Evolutionary conservation across 35 echinoderm and acorn worm genomes (phyloP).

Genomic region (Eucidaris tribuloides): DNA sequence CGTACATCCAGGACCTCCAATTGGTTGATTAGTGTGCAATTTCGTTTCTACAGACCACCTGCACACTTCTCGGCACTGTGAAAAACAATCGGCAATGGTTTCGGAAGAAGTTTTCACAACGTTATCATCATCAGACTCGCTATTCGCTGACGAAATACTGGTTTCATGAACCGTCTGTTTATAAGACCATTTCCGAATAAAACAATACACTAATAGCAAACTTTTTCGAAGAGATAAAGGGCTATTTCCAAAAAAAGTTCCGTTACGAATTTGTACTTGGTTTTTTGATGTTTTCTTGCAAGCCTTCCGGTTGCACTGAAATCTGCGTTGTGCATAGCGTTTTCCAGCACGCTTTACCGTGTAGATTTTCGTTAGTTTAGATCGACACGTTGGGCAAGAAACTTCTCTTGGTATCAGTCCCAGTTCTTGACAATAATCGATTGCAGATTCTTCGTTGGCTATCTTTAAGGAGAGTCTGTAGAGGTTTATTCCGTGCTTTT

Average conservation of each 20-base stretch:
- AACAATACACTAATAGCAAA: background rate
- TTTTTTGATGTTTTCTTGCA: background rate
- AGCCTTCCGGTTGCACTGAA: background rate
- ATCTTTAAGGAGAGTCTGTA: no score
- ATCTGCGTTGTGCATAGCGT: background rate
- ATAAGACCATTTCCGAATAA: background rate
- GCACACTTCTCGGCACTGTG: background rate
- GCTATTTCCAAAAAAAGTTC: background rate
- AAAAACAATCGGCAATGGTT: background rate
- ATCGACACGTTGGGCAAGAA: background rate
- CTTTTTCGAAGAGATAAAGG: background rate
- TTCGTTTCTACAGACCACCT: background rate
- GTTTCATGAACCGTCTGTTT: background rate
- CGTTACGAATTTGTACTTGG: background rate
- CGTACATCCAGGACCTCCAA: slow-evolving; percentile 45
- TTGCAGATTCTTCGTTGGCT: background rate
- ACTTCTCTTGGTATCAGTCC: background rate
- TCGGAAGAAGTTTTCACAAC: background rate
- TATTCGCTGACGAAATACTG: background rate
- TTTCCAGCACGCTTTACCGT: background rate
- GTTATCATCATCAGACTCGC: background rate
- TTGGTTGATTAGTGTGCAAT: slow-evolving; percentile 6
- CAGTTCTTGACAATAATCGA: background rate
- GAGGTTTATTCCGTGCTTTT: no score
- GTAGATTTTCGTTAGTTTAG: background rate